Evolutionary conservation across 23 tunicate species (phyloP).

Genomic region (Clavelina lepadiformis): DNA sequence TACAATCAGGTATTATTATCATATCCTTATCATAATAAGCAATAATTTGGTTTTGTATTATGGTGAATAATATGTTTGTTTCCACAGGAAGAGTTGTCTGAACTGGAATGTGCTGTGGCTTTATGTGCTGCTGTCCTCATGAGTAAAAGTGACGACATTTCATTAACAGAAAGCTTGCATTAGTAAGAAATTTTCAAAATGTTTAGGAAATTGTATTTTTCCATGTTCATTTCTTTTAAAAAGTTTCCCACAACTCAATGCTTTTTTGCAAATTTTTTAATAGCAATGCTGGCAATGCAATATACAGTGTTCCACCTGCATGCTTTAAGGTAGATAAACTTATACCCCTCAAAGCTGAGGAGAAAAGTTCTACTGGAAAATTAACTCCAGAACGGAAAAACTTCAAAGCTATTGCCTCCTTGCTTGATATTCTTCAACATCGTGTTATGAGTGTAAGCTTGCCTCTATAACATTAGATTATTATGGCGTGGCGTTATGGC

Average conservation of each 20-base stretch:
- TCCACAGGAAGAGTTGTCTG: conserved; percentile 30
- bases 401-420: conserved; percentile 4
- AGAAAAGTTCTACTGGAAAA: not conserved
- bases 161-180: conserved; percentile 25
- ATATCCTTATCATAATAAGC: not conserved
- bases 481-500: no score
- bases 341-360: not conserved
- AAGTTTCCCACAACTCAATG: not conserved
- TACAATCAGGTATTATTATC: conserved; percentile 5
- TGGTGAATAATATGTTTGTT: no score
- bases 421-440: conserved; percentile 28
- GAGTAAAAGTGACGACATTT: not conserved
- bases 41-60: not conserved
- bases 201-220: not conserved
- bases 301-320: conserved; percentile 53
- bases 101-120: conserved; percentile 17
- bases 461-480: no score
- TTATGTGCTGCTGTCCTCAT: conserved; percentile 8
- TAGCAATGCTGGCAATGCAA: conserved; percentile 52
- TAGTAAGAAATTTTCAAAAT: conserved; percentile 1
- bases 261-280: not conserved
- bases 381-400: not conserved
- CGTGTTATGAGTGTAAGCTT: conserved; percentile 39
- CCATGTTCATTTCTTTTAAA: not conserved
- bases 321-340: conserved; percentile 25